Conservation (phyloP, 23 tunicate genomes). For the Trididemnum miniatum region DNA sequence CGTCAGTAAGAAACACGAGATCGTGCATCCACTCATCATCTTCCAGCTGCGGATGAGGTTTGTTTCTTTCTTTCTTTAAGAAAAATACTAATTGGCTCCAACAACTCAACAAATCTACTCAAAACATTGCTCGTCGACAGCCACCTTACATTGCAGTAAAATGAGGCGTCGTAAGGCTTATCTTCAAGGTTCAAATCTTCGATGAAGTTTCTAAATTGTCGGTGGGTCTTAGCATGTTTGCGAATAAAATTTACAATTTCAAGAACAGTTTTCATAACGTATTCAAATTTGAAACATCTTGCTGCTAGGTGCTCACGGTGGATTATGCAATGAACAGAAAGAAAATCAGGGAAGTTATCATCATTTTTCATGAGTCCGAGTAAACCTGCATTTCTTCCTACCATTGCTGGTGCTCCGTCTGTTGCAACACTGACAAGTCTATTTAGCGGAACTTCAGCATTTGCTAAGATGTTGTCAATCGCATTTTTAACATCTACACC, state of each 20-base stretch:
- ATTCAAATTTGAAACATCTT: conserved; percentile 39
- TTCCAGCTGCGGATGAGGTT: conserved; percentile 45
- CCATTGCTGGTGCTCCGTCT: conserved; percentile 29
- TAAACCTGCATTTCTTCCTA: conserved; percentile 32
- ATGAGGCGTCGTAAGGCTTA: conserved; percentile 42
- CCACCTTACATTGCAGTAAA: conserved; percentile 48
- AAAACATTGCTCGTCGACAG: conserved; percentile 55
- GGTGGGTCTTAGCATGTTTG: conserved; percentile 34
- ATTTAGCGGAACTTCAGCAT: conserved; percentile 35
- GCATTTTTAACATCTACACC: conserved; percentile 49
- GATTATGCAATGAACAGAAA: conserved; percentile 40
- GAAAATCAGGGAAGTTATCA: conserved; percentile 41
- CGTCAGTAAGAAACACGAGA: conserved; percentile 42
- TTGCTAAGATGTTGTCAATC: too few relatives aligned
- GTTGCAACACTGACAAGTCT: too few relatives aligned
- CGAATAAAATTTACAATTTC: conserved; percentile 44
- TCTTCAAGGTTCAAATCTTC: conserved; percentile 49
- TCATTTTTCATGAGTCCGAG: conserved; percentile 44
- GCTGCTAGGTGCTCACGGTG: conserved; percentile 47
- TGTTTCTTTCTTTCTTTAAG: conserved; percentile 41
- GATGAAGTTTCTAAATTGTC: conserved; percentile 39
- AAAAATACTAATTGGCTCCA: conserved; percentile 3
- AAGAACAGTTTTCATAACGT: conserved; percentile 42
- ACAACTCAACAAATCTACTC: too few relatives aligned
- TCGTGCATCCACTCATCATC: conserved; percentile 48